These are phyloP conservation scores for Drosophila lutescens DNA, from an alignment of 2,888 invertebrate genomes.

Conservation along the genomic window DNA sequence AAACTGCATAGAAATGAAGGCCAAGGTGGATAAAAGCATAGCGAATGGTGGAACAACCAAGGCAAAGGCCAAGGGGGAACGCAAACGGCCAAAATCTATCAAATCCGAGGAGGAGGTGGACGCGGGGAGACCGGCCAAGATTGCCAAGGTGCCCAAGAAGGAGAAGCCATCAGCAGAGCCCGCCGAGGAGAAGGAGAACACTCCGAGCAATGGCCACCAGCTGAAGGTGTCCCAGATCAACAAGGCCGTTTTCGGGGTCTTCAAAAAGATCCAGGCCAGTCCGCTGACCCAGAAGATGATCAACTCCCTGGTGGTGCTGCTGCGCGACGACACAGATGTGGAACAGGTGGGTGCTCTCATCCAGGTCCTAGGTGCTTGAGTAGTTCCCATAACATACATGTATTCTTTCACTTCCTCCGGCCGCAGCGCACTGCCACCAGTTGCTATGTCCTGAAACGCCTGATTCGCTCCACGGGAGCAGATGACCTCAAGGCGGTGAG, in stretches of 20 bases:
- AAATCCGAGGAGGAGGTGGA: constrained; percentile 13
- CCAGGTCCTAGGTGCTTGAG: background rate
- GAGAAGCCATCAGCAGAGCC: constrained; percentile 9
- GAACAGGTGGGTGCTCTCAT: constrained; percentile 2
- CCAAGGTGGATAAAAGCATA: constrained; percentile 4
- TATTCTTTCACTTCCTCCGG: background rate
- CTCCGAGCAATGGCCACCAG: background rate
- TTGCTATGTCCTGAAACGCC: constrained; percentile 53
- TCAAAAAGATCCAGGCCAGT: constrained; percentile 20
- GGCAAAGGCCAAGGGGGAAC: constrained; percentile 1
- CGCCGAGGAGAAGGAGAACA: constrained; percentile 23
- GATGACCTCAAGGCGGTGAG: constrained; percentile 47
- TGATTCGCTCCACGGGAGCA: constrained; percentile 64
- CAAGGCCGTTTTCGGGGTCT: constrained; percentile 23
- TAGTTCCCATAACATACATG: no score
- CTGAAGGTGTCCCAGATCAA: constrained; percentile 19
- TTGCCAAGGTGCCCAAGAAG: constrained; percentile 7
- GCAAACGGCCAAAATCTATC: constrained; percentile 6
- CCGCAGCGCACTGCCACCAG: constrained; percentile 53
- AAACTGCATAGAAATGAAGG: constrained; percentile 2
- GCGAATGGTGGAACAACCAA: constrained; percentile 7
- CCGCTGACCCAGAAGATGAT: constrained; percentile 19
- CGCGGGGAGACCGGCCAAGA: constrained; percentile 1
- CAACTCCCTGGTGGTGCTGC: constrained; percentile 10
- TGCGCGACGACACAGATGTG: constrained; percentile 21